A percentile compares a stretch with the other conserved stretches of the same genome.
Conservation (phyloP, 2,888 invertebrate genomes). For the Scrobipalpa costella region DNA sequence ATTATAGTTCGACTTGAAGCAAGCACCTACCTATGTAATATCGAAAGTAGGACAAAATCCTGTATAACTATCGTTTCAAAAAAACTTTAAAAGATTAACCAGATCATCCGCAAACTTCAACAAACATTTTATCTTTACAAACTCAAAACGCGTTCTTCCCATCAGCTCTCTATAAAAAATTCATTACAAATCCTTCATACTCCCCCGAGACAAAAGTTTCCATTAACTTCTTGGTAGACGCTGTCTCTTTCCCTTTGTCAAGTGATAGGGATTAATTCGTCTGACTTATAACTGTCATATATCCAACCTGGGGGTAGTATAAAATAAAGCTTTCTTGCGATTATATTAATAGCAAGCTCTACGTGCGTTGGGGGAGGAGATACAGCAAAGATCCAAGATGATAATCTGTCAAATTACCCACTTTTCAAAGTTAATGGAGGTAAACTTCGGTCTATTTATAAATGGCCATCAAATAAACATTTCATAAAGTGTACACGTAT, state of each 20-base stretch:
- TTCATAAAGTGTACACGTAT: background rate
- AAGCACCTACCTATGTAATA: no score
- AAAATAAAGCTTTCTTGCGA: constrained; percentile 76
- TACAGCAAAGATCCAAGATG: constrained; percentile 24
- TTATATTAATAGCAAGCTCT: constrained; percentile 75
- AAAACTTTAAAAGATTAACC: no score
- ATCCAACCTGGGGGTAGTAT: constrained; percentile 70
- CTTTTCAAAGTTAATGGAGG: background rate
- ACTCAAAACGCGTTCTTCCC: constrained; percentile 9
- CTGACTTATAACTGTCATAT: constrained; percentile 81
- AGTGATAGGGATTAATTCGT: constrained; percentile 79
- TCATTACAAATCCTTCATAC: constrained; percentile 42
- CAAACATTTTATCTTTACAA: background rate
- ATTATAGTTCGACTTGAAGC: no score
- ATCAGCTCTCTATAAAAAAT: constrained; percentile 41
- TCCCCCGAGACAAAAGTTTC: constrained; percentile 64
- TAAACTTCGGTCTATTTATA: background rate
- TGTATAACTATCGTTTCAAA: no score
- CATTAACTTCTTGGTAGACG: constrained; percentile 75
- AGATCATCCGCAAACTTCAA: no score
- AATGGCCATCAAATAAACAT: background rate
- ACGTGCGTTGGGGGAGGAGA: constrained; percentile 66
- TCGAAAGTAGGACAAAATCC: no score
- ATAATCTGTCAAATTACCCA: constrained; percentile 5
- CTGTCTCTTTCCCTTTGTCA: constrained; percentile 76